Evolutionary conservation across 2,888 invertebrate genomes (phyloP).

Genomic region (Gortyna flavago): DNA sequence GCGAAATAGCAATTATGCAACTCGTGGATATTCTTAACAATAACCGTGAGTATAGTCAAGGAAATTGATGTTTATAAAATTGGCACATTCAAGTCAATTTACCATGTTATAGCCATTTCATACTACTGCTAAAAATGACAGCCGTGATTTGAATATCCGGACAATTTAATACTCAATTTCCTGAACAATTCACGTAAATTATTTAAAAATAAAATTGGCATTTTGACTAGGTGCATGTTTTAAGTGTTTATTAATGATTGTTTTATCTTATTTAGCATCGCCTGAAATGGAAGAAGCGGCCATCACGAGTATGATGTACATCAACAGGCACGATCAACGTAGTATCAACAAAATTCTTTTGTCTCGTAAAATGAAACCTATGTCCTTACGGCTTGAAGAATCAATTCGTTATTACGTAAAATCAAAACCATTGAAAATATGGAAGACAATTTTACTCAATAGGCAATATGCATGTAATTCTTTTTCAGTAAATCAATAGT

Average conservation of each 20-base stretch:
- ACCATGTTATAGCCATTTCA: too few species aligned
- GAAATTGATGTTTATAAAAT: neutral
- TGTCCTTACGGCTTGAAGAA: conserved; percentile 77
- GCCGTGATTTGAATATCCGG: neutral
- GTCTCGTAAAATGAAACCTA: conserved; percentile 74
- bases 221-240: neutral
- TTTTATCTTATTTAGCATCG: conserved; percentile 76
- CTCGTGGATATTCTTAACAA: conserved; percentile 77
- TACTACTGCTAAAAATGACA: neutral
- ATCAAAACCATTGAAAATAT: conserved; percentile 76
- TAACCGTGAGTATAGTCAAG: conserved; percentile 78
- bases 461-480: conserved; percentile 2
- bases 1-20: conserved; percentile 81
- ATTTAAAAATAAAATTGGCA: neutral
- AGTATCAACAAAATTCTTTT: conserved; percentile 76
- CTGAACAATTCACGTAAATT: neutral
- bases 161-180: neutral
- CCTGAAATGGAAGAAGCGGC: conserved; percentile 81
- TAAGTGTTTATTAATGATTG: conserved; percentile 1
- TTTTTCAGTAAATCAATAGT: neutral
- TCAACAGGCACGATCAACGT: conserved; percentile 77
- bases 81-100: neutral
- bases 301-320: conserved; percentile 78
- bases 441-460: conserved; percentile 69
- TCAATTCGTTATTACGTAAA: conserved; percentile 76